Conservation (phyloP, 2,113 vertebrate species). For the Theropithecus gelada region DNA sequence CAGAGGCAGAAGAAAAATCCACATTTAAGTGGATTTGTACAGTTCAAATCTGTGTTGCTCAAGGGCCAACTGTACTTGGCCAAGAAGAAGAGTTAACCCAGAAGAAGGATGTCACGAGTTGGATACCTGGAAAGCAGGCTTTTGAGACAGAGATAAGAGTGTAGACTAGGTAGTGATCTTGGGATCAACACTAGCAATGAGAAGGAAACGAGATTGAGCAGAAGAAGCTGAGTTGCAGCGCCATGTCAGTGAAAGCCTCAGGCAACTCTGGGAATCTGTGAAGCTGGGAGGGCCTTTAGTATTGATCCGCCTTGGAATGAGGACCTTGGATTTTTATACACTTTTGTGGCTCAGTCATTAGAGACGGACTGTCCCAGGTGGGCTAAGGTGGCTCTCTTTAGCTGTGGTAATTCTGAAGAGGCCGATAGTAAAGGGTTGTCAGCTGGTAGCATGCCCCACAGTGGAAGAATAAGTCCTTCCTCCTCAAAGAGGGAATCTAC, state of each 20-base stretch:
- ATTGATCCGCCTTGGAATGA: rapidly evolving
- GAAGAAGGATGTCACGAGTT: neutral
- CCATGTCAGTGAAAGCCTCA: neutral
- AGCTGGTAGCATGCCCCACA: neutral
- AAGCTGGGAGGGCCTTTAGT: neutral
- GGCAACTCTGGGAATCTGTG: neutral
- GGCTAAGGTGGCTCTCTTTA: neutral
- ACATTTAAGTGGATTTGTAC: neutral
- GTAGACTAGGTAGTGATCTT: neutral
- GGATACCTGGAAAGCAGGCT: neutral
- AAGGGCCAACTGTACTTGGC: neutral
- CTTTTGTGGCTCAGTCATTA: neutral
- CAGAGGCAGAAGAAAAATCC: neutral
- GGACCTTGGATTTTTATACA: neutral
- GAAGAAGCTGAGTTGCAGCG: neutral
- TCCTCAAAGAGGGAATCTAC: neutral
- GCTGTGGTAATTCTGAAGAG: neutral
- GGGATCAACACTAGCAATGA: neutral
- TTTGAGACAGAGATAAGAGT: neutral
- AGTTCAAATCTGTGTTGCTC: neutral
- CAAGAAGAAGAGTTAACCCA: neutral
- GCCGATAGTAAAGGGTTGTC: rapidly evolving
- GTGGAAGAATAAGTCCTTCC: neutral
- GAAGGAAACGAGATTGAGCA: neutral
- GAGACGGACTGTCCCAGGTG: neutral